phyloP scores from a whole-genome alignment of 92 coral and sea anemone species.

The Anthopleura xanthogrammica region DNA sequence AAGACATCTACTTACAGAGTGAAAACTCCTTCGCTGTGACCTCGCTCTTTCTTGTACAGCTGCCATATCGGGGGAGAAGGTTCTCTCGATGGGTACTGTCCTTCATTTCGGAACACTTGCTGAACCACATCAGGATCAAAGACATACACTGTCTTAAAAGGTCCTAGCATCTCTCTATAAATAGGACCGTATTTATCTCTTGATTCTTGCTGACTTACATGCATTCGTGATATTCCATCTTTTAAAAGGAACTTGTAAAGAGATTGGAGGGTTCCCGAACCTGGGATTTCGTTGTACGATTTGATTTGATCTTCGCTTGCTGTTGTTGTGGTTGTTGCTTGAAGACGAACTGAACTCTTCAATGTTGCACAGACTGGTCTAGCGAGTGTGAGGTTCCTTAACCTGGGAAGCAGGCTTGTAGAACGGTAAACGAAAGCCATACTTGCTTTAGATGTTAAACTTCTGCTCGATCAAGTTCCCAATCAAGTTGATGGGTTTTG shows the following conservation, averaged over 20 bases:
- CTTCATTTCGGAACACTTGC: constrained; percentile 65
- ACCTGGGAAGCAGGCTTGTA: neutral
- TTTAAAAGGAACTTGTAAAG: neutral
- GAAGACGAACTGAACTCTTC: neutral
- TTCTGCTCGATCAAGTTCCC: too few relatives aligned
- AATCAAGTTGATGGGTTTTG: too few relatives aligned
- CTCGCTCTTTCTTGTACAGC: constrained; percentile 46
- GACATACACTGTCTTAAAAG: constrained; percentile 39
- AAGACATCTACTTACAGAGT: constrained; percentile 44
- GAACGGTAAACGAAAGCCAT: neutral
- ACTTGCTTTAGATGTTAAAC: neutral
- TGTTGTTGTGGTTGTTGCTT: neutral
- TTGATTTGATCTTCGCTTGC: constrained; percentile 9
- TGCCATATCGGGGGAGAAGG: constrained; percentile 47
- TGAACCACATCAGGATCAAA: constrained; percentile 65
- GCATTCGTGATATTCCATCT: constrained; percentile 37
- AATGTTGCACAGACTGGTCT: neutral
- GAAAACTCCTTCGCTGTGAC: constrained; percentile 43
- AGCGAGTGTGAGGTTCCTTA: neutral
- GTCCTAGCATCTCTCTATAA: constrained; percentile 49
- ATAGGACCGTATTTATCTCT: constrained; percentile 50
- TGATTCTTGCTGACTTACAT: constrained; percentile 43
- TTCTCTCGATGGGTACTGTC: constrained; percentile 62
- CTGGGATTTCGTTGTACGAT: constrained; percentile 32
- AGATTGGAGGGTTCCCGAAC: neutral